Percentiles rank a stretch among this genome's conserved stretches.
phyloP scores from a whole-genome alignment of 2,888 invertebrate species.

The Himalopsyche japonica region DNA sequence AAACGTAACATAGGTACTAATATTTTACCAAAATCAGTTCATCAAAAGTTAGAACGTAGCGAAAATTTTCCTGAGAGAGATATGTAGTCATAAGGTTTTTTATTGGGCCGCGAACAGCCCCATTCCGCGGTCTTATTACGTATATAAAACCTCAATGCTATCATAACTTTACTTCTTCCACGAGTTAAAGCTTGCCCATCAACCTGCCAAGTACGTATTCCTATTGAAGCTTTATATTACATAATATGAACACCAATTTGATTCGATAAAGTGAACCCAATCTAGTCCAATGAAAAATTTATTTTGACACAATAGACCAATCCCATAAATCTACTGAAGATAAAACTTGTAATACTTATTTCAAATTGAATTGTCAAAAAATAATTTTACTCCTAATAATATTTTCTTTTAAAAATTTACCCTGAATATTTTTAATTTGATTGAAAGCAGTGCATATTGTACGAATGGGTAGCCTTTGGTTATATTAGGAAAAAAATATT shows the following conservation, averaged over 20 bases:
- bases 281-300: neutral
- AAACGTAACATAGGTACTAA: neutral
- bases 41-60: neutral
- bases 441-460: too few species aligned
- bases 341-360: too few species aligned
- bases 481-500: too few species aligned
- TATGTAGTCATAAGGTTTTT: conserved; percentile 30
- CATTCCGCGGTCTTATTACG: conserved; percentile 39
- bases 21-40: conserved; percentile 7
- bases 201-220: conserved; percentile 11
- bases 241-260: neutral
- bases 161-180: conserved; percentile 30
- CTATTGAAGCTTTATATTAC: neutral
- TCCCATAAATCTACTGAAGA: too few species aligned
- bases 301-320: neutral
- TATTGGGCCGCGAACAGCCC: conserved; percentile 35
- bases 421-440: too few species aligned
- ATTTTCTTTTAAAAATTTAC: too few species aligned
- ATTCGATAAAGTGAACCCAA: neutral
- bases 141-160: conserved; percentile 33
- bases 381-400: too few species aligned
- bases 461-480: too few species aligned
- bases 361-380: too few species aligned
- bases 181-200: conserved; percentile 9
- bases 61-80: conserved; percentile 15